phyloP scores from a whole-genome alignment of 1,140 invertebrate species.

The Drosophila novamexicana region DNA sequence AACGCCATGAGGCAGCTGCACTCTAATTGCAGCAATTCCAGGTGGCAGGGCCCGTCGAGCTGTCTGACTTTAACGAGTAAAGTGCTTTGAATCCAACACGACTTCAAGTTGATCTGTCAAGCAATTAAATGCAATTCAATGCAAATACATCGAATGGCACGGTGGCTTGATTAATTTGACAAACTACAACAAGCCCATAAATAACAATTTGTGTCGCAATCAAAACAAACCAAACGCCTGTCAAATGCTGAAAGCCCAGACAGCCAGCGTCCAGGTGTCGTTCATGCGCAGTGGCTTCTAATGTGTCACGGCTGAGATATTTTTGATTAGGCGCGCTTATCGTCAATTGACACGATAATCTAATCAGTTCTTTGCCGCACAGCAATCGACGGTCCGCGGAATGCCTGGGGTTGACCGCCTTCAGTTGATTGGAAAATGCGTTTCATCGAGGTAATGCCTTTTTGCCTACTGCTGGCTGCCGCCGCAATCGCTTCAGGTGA shows the following conservation, averaged over 20 bases:
- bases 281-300: neutral
- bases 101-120: slow-evolving; percentile 46
- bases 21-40: slow-evolving; percentile 12
- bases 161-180: slow-evolving; percentile 50
- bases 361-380: slow-evolving; percentile 33
- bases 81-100: slow-evolving; percentile 29
- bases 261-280: neutral
- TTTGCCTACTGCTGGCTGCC: slow-evolving; percentile 4
- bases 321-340: slow-evolving; percentile 54
- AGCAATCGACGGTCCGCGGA: slow-evolving; percentile 14
- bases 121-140: slow-evolving; percentile 75
- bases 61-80: slow-evolving; percentile 2
- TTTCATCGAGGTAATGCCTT: slow-evolving; percentile 5
- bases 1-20: slow-evolving; percentile 12
- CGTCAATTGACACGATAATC: slow-evolving; percentile 26
- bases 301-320: slow-evolving; percentile 7
- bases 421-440: slow-evolving; percentile 61
- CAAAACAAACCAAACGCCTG: neutral
- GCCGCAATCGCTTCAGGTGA: slow-evolving; percentile 21
- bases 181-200: slow-evolving; percentile 47
- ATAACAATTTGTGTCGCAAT: slow-evolving; percentile 41
- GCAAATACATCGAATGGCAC: neutral
- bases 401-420: slow-evolving; percentile 18
- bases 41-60: slow-evolving; percentile 1
- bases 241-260: neutral